Percentiles rank a stretch among this genome's conserved stretches.
phyloP scores from a whole-genome alignment of 2,888 invertebrate species.

The Eledone cirrhosa region DNA sequence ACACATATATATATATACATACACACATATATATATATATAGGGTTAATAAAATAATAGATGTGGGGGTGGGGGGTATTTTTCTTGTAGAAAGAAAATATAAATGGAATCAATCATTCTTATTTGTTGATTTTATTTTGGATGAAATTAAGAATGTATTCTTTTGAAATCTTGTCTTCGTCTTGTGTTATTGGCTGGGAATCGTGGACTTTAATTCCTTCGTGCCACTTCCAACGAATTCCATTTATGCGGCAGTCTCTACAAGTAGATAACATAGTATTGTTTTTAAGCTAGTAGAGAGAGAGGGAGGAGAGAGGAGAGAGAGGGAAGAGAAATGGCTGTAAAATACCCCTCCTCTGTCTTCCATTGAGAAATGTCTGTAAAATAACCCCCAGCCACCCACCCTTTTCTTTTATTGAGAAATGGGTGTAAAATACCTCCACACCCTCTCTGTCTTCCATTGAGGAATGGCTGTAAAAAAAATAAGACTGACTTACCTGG shows the following conservation, averaged over 20 bases:
- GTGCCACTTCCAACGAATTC: conserved; percentile 67
- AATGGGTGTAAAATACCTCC: not conserved
- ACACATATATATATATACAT: no score
- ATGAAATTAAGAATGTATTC: conserved; percentile 31
- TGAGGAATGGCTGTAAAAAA: not conserved
- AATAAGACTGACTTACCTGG: conserved; percentile 48
- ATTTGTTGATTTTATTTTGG: not conserved
- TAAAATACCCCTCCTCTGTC: no score
- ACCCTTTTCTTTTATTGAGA: not conserved
- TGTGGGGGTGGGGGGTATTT: no score
- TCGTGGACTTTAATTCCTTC: conserved; percentile 64
- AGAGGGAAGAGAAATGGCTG: no score
- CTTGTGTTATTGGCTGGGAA: conserved; percentile 41
- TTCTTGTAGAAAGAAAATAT: no score
- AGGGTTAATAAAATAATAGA: no score
- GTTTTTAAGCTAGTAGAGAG: not conserved
- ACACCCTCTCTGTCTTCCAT: not conserved
- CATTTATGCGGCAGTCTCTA: conserved; percentile 63
- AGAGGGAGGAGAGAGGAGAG: not conserved
- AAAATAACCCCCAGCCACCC: not conserved
- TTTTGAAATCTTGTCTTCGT: conserved; percentile 35
- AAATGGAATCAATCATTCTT: not conserved
- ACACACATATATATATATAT: no score
- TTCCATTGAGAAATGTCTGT: not conserved
- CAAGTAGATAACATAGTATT: no score